phyloP scores from a whole-genome alignment of 2,888 invertebrate genomes.

The Ecliptopera silaceata region DNA sequence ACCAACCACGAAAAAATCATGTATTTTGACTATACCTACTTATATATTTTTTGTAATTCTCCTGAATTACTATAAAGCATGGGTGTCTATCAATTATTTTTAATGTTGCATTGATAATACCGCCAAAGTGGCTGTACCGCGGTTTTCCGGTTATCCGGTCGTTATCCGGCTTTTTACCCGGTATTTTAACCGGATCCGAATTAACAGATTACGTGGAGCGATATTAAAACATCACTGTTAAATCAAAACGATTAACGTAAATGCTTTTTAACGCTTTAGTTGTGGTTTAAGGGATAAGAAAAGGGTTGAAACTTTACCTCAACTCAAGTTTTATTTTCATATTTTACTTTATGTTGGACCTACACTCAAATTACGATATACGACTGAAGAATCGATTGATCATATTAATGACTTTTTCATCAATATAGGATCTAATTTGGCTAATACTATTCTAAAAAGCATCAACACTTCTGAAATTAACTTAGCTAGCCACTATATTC shows the following conservation, averaged over 20 bases:
- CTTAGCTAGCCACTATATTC: not conserved
- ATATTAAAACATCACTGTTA: slow-evolving; percentile 49
- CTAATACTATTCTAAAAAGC: not conserved
- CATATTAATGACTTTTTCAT: not conserved
- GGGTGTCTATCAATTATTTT: too few relatives aligned
- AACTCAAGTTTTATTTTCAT: too few relatives aligned
- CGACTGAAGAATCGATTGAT: not conserved
- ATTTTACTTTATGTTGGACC: too few relatives aligned
- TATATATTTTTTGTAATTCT: too few relatives aligned
- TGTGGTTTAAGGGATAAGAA: slow-evolving; percentile 26
- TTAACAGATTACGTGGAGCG: slow-evolving; percentile 30
- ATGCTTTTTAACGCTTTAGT: slow-evolving; percentile 49
- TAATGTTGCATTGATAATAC: not conserved
- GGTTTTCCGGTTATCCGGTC: slow-evolving; percentile 2
- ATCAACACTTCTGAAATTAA: not conserved
- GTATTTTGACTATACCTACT: too few relatives aligned
- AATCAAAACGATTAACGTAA: slow-evolving; percentile 47
- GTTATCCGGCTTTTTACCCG: slow-evolving; percentile 12
- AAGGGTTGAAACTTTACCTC: not conserved
- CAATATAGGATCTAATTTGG: not conserved
- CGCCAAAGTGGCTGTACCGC: not conserved
- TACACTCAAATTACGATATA: too few relatives aligned
- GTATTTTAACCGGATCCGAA: slow-evolving; percentile 19
- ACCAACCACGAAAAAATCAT: too few relatives aligned
- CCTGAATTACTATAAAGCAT: too few relatives aligned